Evolutionary conservation across 2,113 vertebrate species (phyloP).

Genomic region (Vulpes ferrilata): DNA sequence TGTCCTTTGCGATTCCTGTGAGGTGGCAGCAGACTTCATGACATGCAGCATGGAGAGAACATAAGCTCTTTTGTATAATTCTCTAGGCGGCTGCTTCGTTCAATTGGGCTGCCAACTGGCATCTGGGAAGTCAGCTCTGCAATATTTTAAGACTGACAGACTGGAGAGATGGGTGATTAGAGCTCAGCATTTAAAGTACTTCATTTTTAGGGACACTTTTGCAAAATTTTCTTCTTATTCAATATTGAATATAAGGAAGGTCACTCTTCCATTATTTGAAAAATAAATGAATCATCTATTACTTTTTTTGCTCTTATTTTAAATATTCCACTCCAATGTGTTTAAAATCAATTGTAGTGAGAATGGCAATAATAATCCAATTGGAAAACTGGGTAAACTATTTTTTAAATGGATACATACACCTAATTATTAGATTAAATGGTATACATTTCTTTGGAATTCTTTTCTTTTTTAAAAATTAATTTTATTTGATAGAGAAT

Average conservation of each 20-base stretch:
- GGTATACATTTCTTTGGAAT: background rate
- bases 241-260: constrained; percentile 7
- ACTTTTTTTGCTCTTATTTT: background rate
- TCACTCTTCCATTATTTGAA: background rate
- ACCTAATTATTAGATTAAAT: constrained; percentile 36
- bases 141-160: constrained; percentile 57
- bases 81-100: background rate
- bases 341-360: background rate
- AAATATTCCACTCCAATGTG: constrained; percentile 25
- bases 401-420: background rate
- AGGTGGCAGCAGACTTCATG: background rate
- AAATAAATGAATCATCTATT: constrained; percentile 6
- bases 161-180: constrained; percentile 48
- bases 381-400: constrained; percentile 4
- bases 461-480: background rate
- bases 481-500: too few relatives aligned
- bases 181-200: constrained; percentile 44
- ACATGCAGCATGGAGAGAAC: background rate
- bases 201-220: background rate
- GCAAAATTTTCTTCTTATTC: constrained; percentile 26
- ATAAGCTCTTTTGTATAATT: background rate
- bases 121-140: background rate
- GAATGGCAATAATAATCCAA: background rate
- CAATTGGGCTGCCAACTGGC: constrained; percentile 34
- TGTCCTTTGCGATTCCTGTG: background rate